Base-by-base conservation (phyloP, 2,797 vertebrate species). In the Notoglanidium macrostoma region DNA sequence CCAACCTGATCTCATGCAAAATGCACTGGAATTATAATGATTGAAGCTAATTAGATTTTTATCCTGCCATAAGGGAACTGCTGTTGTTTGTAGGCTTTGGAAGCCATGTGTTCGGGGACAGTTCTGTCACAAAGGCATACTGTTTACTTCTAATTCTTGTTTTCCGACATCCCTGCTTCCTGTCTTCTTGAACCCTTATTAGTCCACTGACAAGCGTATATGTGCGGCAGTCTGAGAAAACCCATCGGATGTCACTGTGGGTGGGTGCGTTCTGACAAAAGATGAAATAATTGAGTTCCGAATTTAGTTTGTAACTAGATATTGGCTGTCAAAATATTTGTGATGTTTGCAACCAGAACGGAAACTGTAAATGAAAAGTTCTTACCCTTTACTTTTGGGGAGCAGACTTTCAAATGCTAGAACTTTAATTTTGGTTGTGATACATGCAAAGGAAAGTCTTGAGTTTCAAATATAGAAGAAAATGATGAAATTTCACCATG, bases 51-150 rank as follows among this genome's bases (percentile, higher is more conserved):
- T 26, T 80, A 57, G 59, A 17, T 49, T 65, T 82, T 49, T 65
- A 17, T n/a, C 19, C 59, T 65, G 7, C 23, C 59, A 26, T 82
- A 65, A 46, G 59, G 3, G 1, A 26, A 17, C 40, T 46, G 59
- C 7, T 65, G 23, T 82, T 65, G 57, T 61, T 80, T 61, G 35
- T 12, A 61, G 57, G 35, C 35, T 44, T 44, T n/a, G 35, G 57
- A 80, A 61, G 57, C 78, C 78, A 80, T 80, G 78, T 80, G 78
- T 80, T 80, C 14, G 12, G 78, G 35, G 78, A 80, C 14, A 2
- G 35, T 61, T 80, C 21, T 65, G 59, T 65, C 79, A 65, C 79
- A 65, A 49, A 82, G 15, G 79, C 59, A 82, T 82, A 65, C 59
- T 82, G 79, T 65, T 80, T 63, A 49, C 79, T 63, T 23, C 7